Evolutionary conservation across 2,113 vertebrate species (phyloP).

Genomic region (Megaceryle maxima): DNA sequence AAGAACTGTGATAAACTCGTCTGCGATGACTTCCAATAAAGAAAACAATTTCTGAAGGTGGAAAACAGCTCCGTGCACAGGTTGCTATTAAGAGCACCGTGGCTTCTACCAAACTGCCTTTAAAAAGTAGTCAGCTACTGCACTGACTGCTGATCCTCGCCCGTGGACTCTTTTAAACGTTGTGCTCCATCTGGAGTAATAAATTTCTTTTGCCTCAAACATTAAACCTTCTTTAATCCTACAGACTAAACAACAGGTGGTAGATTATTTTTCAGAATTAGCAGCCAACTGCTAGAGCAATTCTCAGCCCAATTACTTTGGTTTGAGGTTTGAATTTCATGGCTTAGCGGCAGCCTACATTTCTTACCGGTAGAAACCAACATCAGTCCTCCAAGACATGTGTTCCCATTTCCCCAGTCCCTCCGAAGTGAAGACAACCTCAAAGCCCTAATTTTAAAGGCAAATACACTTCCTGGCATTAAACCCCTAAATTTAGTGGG

Average conservation of each 20-base stretch:
- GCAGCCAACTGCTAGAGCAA: slow-evolving; percentile 29
- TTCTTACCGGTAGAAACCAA: background rate
- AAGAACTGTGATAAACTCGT: background rate
- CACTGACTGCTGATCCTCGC: background rate
- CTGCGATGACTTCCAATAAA: background rate
- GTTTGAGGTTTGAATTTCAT: background rate
- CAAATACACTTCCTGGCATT: background rate
- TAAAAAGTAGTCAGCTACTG: background rate
- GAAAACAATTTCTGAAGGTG: background rate
- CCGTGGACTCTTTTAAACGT: background rate
- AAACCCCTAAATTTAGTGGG: background rate
- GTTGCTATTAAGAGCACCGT: background rate
- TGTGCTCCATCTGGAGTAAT: slow-evolving; percentile 35
- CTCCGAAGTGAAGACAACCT: background rate
- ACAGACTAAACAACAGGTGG: slow-evolving; percentile 60
- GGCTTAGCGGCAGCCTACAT: background rate
- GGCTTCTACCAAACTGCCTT: background rate
- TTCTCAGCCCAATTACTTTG: slow-evolving; percentile 6
- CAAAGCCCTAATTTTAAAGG: background rate
- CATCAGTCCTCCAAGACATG: background rate
- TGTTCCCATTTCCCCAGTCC: background rate
- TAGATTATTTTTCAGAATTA: slow-evolving; percentile 58
- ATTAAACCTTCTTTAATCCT: slow-evolving; percentile 35
- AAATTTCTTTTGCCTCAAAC: slow-evolving; percentile 9
- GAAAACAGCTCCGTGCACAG: background rate